Evolutionary conservation across 2,797 vertebrate species (phyloP), one percentile per base, ranked within the genome.

Genomic region (Podargus strigoides): DNA sequence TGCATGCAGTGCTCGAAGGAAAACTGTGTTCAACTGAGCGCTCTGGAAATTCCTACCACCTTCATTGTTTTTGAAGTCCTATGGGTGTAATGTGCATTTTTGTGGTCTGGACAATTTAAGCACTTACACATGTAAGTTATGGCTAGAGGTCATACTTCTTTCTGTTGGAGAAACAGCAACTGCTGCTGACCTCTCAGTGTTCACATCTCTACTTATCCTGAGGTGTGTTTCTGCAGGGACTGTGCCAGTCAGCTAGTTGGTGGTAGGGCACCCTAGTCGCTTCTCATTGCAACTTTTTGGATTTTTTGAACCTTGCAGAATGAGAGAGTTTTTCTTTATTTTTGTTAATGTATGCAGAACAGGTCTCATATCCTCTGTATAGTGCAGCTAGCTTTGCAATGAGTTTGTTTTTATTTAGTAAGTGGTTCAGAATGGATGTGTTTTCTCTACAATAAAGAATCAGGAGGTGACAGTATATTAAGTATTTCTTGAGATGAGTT

Each of bases 21-120:
- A 63, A 49, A 32, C 55, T n/a, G 3, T 73, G 39, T 83, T 86
- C 85, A 76, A 75, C 47, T 27, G 55, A 84, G 10, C 0, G 0
- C 69, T 8, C 14, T 93, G 85, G 28, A 78, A 90, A 70, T 76
- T 94, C 77, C 67, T 88, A 18, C 70, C 34, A 76, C 55, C 74
- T 90, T 56, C 37, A 15, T 55, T 88, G 58, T 78, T 94, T 91
- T 74, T 22, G 4, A 82, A 77, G 63, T 56, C 63, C 74, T 72
- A 1, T 86, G 95, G 52, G 80, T 82, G 67, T 93, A 74, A 42
- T 76, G 60, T 70, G 86, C 74, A 66, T 92, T 91, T 91, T 93
- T 94, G 80, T 95, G 91, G 89, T 88, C 74, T 93, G 79, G 86
- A 63, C 1, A 3, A 42, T 89, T 84, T 94, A 90, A 96, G 74